A percentile compares a stretch with the other conserved stretches of the same genome.
Evolutionary conservation across 2,797 vertebrate genomes (phyloP).

Genomic region (Simalia tracyae): DNA sequence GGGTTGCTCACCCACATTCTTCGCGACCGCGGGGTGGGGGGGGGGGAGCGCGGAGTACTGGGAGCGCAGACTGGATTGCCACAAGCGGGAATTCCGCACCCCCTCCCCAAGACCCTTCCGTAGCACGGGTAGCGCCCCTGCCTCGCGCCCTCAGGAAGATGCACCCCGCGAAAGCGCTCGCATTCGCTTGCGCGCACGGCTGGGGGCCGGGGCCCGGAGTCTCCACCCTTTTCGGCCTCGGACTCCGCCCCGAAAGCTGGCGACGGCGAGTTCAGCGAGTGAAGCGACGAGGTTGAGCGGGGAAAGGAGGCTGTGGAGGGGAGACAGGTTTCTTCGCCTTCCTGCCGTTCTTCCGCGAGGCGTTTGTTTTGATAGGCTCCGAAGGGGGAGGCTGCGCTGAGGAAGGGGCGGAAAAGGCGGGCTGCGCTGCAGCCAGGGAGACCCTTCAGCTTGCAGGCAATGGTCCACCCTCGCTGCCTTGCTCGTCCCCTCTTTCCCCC

Average conservation of each 20-base stretch:
- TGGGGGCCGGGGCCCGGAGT: constrained; percentile 9
- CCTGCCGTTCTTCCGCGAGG: neutral
- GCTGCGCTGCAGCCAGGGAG: constrained; percentile 4
- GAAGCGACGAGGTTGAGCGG: neutral
- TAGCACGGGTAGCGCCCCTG: neutral
- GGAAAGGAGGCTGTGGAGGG: neutral
- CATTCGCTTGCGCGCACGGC: neutral
- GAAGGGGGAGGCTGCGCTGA: neutral
- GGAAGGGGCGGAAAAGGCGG: neutral
- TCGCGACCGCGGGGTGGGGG: too few species aligned
- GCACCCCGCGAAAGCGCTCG: constrained; percentile 1
- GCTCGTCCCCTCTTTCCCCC: constrained; percentile 17
- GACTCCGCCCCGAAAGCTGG: constrained; percentile 27
- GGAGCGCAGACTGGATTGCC: too few species aligned
- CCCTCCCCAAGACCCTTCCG: neutral
- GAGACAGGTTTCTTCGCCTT: neutral
- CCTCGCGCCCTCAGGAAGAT: neutral
- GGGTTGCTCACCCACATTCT: neutral
- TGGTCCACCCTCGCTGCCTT: constrained; percentile 49
- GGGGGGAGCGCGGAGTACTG: too few species aligned
- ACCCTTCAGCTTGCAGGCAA: constrained; percentile 43
- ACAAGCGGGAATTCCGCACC: neutral
- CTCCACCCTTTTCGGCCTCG: constrained; percentile 3
- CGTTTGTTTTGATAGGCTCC: neutral
- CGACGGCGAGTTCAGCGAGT: constrained; percentile 11